Percentiles rank a stretch among this genome's conserved stretches.
Evolutionary conservation across 1,140 invertebrate species (phyloP).

Genomic region (Scylla paramamosain): DNA sequence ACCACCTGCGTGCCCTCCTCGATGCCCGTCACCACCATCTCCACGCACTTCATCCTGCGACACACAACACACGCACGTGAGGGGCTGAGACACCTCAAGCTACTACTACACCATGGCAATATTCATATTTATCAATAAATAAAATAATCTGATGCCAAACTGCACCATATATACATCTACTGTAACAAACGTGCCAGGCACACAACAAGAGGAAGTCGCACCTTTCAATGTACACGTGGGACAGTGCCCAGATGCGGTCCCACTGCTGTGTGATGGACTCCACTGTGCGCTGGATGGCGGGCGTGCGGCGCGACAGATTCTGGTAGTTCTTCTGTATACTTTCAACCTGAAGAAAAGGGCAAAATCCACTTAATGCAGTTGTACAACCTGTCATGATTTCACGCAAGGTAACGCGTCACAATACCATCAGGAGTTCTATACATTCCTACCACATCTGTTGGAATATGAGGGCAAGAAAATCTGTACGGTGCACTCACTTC

Average conservation of each 20-base stretch:
- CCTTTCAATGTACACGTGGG: constrained; percentile 92
- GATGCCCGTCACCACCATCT: constrained; percentile 92
- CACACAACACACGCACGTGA: constrained; percentile 31
- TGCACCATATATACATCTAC: too few relatives aligned
- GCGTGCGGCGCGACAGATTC: constrained; percentile 88
- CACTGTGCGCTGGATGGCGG: constrained; percentile 92
- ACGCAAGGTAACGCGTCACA: too few relatives aligned
- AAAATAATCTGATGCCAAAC: too few relatives aligned
- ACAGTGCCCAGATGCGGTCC: constrained; percentile 93
- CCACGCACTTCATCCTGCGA: constrained; percentile 90
- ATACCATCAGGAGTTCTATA: too few relatives aligned
- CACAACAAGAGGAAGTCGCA: constrained; percentile 74
- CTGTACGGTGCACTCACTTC: constrained; percentile 62
- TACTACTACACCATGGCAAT: too few relatives aligned
- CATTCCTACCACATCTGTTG: too few relatives aligned
- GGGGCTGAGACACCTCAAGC: neutral
- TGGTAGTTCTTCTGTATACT: constrained; percentile 91
- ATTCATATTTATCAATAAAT: too few relatives aligned
- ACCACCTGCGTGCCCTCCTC: constrained; percentile 94
- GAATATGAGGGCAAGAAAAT: neutral
- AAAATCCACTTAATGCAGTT: neutral
- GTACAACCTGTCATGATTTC: neutral
- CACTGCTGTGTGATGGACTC: constrained; percentile 94
- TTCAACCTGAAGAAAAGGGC: constrained; percentile 86
- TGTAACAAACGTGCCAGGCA: too few relatives aligned